These are phyloP conservation scores for Otolemur garnettii DNA, from an alignment of 2,113 vertebrate genomes.

Conservation along the genomic window DNA sequence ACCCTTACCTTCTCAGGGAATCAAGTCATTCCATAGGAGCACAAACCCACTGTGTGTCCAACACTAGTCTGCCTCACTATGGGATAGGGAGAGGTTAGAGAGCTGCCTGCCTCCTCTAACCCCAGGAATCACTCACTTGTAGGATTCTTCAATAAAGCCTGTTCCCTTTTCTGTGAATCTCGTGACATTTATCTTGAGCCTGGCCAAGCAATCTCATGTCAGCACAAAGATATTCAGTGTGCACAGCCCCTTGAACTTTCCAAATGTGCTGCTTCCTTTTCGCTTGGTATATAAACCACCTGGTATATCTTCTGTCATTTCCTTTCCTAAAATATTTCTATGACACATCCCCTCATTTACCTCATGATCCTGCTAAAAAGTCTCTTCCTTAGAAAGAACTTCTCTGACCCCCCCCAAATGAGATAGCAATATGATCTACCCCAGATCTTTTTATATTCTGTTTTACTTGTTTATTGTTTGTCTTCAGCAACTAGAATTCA, in stretches of 20 bases:
- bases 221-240: not conserved
- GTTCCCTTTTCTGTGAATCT: not conserved
- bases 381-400: not conserved
- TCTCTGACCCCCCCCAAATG: not conserved
- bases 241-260: not conserved
- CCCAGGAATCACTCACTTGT: not conserved
- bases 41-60: not conserved
- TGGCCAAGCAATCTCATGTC: not conserved
- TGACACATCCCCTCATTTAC: not conserved
- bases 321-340: not conserved
- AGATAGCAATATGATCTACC: not conserved
- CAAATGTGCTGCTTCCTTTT: not conserved
- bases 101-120: not conserved
- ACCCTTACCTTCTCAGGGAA: not conserved
- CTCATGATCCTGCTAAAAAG: not conserved
- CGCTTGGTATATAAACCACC: not conserved
- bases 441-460: not conserved
- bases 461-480: constrained; percentile 6
- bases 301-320: not conserved
- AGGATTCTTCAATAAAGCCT: not conserved
- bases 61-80: not conserved
- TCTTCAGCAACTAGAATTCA: not conserved
- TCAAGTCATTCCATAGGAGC: not conserved
- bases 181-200: not conserved
- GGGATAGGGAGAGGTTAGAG: not conserved